A percentile compares a stretch with the other conserved stretches of the same genome.
These are phyloP conservation scores for Myotis planiceps DNA, from an alignment of 2,797 vertebrate genomes.

Conservation along the genomic window DNA sequence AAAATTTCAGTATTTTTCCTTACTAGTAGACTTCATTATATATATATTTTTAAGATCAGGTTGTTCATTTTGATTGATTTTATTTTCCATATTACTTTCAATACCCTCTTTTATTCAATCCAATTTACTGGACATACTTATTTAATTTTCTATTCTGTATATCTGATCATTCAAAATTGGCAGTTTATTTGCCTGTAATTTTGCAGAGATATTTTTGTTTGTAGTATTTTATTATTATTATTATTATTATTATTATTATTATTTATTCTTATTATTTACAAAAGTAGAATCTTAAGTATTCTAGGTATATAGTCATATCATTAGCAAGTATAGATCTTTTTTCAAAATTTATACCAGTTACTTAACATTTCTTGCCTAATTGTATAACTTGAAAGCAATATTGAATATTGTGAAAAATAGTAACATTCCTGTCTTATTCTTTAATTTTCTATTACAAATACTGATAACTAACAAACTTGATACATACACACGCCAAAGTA, in stretches of 20 bases:
- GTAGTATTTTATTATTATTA: neutral
- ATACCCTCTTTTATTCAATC: neutral
- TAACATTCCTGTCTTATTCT: neutral
- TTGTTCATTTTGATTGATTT: neutral
- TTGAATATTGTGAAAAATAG: neutral
- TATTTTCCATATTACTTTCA: neutral
- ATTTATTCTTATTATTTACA: neutral
- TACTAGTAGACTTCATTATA: neutral
- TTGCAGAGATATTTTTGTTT: neutral
- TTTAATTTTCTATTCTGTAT: neutral
- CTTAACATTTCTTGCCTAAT: neutral
- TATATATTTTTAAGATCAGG: neutral
- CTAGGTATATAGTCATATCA: neutral
- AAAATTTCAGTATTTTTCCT: neutral
- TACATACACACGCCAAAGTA: neutral
- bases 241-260: neutral
- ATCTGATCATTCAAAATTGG: conserved; percentile 15
- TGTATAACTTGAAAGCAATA: neutral
- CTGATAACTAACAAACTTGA: neutral
- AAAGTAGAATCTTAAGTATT: neutral
- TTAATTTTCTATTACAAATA: neutral
- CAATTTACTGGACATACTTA: neutral
- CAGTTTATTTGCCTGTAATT: neutral
- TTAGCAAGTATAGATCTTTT: neutral
- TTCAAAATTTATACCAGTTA: neutral